Base-by-base conservation (phyloP, 2,888 invertebrate species). In the Cephonodes hylas region DNA sequence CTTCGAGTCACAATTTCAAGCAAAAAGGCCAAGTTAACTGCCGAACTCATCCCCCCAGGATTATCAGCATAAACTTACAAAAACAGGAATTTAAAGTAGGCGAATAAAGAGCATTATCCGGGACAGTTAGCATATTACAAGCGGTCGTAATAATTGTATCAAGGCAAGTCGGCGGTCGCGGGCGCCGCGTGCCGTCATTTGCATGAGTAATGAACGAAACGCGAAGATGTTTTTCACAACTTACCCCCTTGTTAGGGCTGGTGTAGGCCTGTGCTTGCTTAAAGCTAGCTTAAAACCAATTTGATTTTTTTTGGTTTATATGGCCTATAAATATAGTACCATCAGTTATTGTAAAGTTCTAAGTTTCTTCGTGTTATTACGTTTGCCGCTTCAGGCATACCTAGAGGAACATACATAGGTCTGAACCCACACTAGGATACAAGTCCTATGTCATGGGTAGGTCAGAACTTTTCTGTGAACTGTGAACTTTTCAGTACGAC, bases 151-250 rank as follows among this genome's bases (percentile, higher is more conserved):
- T 84, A 85, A 86, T 84, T 84, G 84, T 81, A 78, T 80, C 79
- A 78, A 72, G 69, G 46, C 59, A 64, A 61, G 64, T 46, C 66
- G 66, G 60, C 65, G 53, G 58, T 63, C 65, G 67, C 65, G 63
- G 67, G 64, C 63, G 73, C 64, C 68, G 64, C 64, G 65, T 65
- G 59, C 66, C 64, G 66, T 69, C 75, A 87, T 87, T 86, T 86
- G 81, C 87, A 86, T 87, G 72, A 66, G 79, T 85, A 85, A 86
- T 86, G 83, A 86, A 83, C 75, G 73, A 68, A 70, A 68, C 70
- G 64, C 67, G 67, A 68, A 73, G 74, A 78, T 80, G 84, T 82
- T 84, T 84, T 82, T 82, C 79, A 69, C 70, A 68, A 73, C 69
- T 70, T 72, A 60, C 44, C 53, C 20, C 6, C 1, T 38, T 53